These are phyloP conservation scores for Meteorus colon DNA, from an alignment of 2,888 invertebrate species.

Conservation along the genomic window DNA sequence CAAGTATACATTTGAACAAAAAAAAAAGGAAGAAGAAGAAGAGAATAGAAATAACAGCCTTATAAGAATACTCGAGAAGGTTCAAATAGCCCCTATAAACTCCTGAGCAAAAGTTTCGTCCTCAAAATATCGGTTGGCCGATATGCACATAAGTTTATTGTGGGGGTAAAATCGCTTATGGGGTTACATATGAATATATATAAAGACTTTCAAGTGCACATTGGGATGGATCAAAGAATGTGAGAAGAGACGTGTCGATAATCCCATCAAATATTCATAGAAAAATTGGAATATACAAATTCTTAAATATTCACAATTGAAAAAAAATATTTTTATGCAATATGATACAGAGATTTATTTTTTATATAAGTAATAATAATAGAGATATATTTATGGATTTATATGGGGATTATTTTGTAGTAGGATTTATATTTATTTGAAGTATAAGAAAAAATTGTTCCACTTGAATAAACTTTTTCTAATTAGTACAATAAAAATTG, in stretches of 20 bases:
- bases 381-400: too few species aligned
- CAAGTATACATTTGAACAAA: slow-evolving; percentile 65
- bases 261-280: slow-evolving; percentile 34
- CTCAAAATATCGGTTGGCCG: slow-evolving; percentile 68
- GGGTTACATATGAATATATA: slow-evolving; percentile 23
- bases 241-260: slow-evolving; percentile 45
- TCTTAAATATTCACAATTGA: not conserved
- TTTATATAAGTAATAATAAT: too few species aligned
- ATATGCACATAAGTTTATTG: slow-evolving; percentile 35
- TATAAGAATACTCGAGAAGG: slow-evolving; percentile 62
- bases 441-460: not conserved
- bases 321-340: not conserved
- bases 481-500: slow-evolving; percentile 11
- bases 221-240: not conserved
- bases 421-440: too few species aligned
- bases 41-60: slow-evolving; percentile 62
- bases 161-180: slow-evolving; percentile 21
- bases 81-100: slow-evolving; percentile 72
- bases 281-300: slow-evolving; percentile 24
- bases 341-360: too few species aligned
- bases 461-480: slow-evolving; percentile 29
- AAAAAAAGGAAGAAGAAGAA: not conserved
- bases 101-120: slow-evolving; percentile 53
- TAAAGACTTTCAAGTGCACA: slow-evolving; percentile 16
- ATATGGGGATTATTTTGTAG: too few species aligned